These are phyloP conservation scores for Zaprionus lineosus DNA, from an alignment of 2,888 invertebrate genomes.

Conservation along the genomic window DNA sequence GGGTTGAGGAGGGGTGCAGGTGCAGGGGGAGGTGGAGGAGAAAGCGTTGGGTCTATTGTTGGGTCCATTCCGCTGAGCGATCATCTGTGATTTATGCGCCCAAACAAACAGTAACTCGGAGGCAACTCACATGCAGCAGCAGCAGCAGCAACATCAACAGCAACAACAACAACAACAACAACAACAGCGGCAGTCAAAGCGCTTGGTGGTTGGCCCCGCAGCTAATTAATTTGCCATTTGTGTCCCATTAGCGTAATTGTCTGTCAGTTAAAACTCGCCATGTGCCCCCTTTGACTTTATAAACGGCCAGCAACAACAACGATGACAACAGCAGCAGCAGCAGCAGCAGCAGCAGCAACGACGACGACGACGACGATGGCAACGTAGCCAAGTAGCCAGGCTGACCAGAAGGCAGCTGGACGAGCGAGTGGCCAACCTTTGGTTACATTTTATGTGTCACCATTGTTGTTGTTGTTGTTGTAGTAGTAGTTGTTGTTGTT, in stretches of 20 bases:
- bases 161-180: constrained; percentile 14
- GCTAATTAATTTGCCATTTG: constrained; percentile 79
- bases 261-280: constrained; percentile 68
- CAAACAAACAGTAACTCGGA: constrained; percentile 21
- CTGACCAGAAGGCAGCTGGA: constrained; percentile 29
- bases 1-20: too few relatives aligned
- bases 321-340: constrained; percentile 8
- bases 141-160: constrained; percentile 15
- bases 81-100: constrained; percentile 47
- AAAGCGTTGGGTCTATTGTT: too few relatives aligned
- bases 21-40: too few relatives aligned
- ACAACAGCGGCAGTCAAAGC: constrained; percentile 24
- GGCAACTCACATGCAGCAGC: constrained; percentile 19
- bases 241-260: constrained; percentile 78
- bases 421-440: constrained; percentile 59
- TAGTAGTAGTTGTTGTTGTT: constrained; percentile 10
- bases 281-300: constrained; percentile 71
- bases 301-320: constrained; percentile 34
- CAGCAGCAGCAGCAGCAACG: constrained; percentile 23
- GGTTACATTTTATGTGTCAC: constrained; percentile 70
- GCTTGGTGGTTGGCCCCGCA: constrained; percentile 55
- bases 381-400: constrained; percentile 32
- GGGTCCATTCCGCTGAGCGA: constrained; percentile 39
- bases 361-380: constrained; percentile 30
- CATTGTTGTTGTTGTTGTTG: constrained; percentile 44